Base-by-base conservation (phyloP, 1,140 invertebrate species). In the Caenorhabditis remanei region DNA sequence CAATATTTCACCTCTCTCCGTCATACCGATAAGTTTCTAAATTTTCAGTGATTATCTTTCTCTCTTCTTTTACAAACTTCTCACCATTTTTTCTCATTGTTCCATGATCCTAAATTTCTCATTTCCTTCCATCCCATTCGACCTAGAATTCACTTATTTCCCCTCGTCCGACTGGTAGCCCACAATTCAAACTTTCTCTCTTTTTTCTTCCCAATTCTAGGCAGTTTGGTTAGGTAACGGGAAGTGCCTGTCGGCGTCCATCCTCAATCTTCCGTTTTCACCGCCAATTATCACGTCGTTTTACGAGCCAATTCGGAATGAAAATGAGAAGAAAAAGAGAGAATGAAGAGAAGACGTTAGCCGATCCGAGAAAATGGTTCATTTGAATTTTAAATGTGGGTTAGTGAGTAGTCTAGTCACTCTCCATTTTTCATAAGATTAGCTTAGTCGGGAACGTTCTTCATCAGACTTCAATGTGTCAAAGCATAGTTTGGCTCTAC, bases 251-350 rank as follows among this genome's bases (percentile, higher is more conserved):
- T 50, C 46, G 43, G 32, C 71, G 46, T 32, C 32, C 32, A 32
- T 32, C 63, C 63, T 67, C 63, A 67, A 67, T 79, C 71, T 50
- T 71, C 67, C 41, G 67, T 71, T 71, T 71, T 71, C 67, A 71
- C 67, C 71, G 71, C 71, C 71, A 79, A 79, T 79, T 79, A 79
- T 79, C 71, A 79, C 71, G 71, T 79, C 71, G 71, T 79, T 79
- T 79, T 79, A 79, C 40, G 71, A 43, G 32, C 24, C 50, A 14
- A 53, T 71, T 48, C 41, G 6, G 65, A 46, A 71, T 7, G 21
- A 11, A 8, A 46, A 8, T 8, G n/a, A 9, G 71, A 24, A 21
- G 71, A 50, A 79, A 24, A 48, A 32, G 32, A 5, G 21, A 11
- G 16, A 46, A 8, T 1, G n/a, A 9, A 46, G 11, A 21, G 71